Conservation (phyloP, 1,140 invertebrate species). For the Cryptotermes secundus region DNA sequence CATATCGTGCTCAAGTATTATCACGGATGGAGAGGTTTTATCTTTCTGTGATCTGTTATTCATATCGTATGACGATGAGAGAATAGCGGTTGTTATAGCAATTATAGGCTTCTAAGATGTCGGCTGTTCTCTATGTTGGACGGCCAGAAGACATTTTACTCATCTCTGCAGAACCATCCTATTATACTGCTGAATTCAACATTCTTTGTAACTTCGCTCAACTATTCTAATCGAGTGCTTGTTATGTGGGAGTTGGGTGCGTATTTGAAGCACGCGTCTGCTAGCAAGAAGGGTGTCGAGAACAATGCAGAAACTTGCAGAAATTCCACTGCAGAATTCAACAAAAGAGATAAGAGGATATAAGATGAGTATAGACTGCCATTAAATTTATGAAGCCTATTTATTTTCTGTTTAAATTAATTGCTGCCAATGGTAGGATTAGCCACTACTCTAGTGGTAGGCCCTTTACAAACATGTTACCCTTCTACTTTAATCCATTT, state of each 20-base stretch:
- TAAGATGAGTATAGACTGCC: not conserved
- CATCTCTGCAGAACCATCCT: not conserved
- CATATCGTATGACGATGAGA: not conserved
- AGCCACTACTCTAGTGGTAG: not conserved
- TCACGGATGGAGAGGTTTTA: no score
- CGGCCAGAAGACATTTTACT: not conserved
- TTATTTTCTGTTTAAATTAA: not conserved
- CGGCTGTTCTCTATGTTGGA: not conserved
- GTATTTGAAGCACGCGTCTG: conserved; percentile 5
- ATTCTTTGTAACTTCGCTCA: not conserved
- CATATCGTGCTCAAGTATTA: no score
- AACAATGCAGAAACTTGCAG: not conserved
- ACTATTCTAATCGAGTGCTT: conserved; percentile 19
- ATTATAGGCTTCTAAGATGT: not conserved
- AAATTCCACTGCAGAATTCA: not conserved
- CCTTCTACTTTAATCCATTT: not conserved
- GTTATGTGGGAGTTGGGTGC: not conserved
- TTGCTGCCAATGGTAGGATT: not conserved
- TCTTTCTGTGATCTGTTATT: no score
- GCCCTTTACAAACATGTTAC: not conserved
- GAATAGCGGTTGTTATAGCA: not conserved
- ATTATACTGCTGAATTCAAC: not conserved
- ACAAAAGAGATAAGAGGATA: not conserved
- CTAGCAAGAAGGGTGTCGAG: not conserved
- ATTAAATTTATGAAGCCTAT: not conserved